These are phyloP conservation scores for Eupithecia exiguata DNA, from an alignment of 2,888 invertebrate species.

Conservation along the genomic window DNA sequence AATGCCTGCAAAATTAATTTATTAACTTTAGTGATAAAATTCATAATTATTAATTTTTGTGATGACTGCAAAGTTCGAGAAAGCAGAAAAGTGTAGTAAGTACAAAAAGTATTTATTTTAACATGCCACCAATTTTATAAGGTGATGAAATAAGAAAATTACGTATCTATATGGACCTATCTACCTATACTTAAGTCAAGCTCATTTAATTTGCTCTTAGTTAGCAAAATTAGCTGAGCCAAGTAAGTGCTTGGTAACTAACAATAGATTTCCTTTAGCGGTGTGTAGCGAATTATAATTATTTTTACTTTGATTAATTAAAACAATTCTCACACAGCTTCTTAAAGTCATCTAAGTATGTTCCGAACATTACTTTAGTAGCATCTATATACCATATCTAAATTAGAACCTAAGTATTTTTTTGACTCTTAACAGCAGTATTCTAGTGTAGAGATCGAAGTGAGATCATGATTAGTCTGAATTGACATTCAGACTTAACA, in stretches of 20 bases:
- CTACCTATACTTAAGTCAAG: background rate
- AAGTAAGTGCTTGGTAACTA: background rate
- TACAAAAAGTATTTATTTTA: background rate
- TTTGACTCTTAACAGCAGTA: too few relatives aligned
- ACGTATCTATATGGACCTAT: too few relatives aligned
- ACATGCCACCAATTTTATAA: background rate
- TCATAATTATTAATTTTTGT: background rate
- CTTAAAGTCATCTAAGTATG: too few relatives aligned
- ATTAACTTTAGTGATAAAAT: background rate
- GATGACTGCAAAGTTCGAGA: background rate
- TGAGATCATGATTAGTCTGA: too few relatives aligned
- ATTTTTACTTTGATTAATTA: background rate
- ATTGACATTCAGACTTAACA: too few relatives aligned
- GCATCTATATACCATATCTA: too few relatives aligned
- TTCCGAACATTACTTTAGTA: too few relatives aligned
- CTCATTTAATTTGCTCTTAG: background rate
- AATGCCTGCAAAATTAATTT: conserved; percentile 5
- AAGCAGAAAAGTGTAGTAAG: background rate
- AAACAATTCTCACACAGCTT: background rate
- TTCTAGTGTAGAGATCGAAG: too few relatives aligned
- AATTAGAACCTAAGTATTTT: too few relatives aligned
- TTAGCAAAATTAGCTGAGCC: too few relatives aligned
- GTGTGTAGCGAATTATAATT: background rate
- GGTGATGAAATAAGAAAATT: too few relatives aligned
- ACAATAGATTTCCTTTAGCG: background rate